Evolutionary conservation across 1,140 invertebrate species (phyloP).

Genomic region (Drosophila quadrilineata): DNA sequence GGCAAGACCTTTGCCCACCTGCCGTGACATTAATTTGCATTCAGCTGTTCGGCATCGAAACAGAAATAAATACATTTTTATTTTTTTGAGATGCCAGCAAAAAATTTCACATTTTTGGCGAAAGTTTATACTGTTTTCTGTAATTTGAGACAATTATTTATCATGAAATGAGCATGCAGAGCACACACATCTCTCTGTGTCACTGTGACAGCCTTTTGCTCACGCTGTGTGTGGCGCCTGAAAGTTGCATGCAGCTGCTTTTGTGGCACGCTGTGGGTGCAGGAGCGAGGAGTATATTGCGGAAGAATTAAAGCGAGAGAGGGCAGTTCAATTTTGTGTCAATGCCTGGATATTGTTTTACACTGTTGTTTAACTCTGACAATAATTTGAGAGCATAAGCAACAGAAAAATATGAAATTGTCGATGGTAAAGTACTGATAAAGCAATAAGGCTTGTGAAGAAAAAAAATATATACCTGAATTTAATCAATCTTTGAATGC

Average conservation of each 20-base stretch:
- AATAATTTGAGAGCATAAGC: conserved; percentile 43
- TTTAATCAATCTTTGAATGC: no score
- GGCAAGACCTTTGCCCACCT: conserved; percentile 44
- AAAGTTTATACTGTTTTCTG: conserved; percentile 46
- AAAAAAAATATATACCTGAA: no score
- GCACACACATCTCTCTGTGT: conserved; percentile 34
- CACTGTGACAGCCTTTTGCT: conserved; percentile 47
- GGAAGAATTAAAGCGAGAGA: no score
- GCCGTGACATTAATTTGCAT: conserved; percentile 71
- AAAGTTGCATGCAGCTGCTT: conserved; percentile 39
- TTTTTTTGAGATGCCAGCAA: conserved; percentile 33
- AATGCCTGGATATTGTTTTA: conserved; percentile 33
- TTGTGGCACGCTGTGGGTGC: no score
- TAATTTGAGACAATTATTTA: conserved; percentile 63
- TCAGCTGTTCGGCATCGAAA: no score
- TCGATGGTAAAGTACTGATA: no score
- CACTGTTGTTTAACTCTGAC: conserved; percentile 16
- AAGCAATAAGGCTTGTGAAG: no score
- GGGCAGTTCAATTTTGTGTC: conserved; percentile 44
- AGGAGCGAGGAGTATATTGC: no score
- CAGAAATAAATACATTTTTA: no score
- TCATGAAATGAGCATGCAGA: conserved; percentile 38
- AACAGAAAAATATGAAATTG: conserved; percentile 51
- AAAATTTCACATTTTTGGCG: no score
- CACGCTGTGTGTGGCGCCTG: conserved; percentile 43